Base-by-base conservation (phyloP, 2,888 invertebrate genomes). In the Leptopilina drosophilae region DNA sequence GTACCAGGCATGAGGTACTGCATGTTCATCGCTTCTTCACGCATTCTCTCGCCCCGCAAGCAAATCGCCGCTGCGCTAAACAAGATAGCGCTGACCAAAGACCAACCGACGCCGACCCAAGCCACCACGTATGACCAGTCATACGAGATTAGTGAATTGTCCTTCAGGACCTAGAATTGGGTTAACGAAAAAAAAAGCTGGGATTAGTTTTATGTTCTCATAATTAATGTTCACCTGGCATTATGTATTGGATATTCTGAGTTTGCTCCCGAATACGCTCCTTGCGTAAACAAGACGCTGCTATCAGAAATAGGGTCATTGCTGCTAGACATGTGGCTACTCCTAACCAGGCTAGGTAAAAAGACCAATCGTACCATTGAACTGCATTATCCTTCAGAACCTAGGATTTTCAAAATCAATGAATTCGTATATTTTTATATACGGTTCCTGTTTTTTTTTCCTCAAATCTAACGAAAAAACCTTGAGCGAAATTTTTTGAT, bases 111-210 rank as follows among this genome's bases (percentile, higher is more conserved):
- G 93, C 98, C 98, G 93, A 97, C 96, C 98, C 98, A 98, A 92
- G 98, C 97, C 92, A 98, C 95, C 94, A 98, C 96, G 94, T 98
- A 98, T 89, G 98, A 98, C 98, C 98, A 98, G 93, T 98, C 98
- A 94, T 98, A 98, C 93, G 95, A 95, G 91, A 96, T 94, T 93
- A 96, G 95, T 88, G 96, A 95, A 93, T 96, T 96, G 92, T 97
- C 96, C 93, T 95, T 95, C 92, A 97, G 95, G 93, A 96, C 95
- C 97, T 97, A 94, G 84, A 87, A 82, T 82, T 85, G 79, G 79
- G 81, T 80, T 82, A 81, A 85, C 85, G 80, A 87, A 86, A 85
- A 20, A 20, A 86, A 83, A 79, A 78, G 69, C 65, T 67, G 76
- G 79, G 81, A 89, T 89, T 88, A 88, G 86, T 86, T 56, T 80